Evolutionary conservation across 1,140 invertebrate genomes (phyloP), one percentile per base, ranked within the genome.

Genomic region (Gryllus bimaculatus): DNA sequence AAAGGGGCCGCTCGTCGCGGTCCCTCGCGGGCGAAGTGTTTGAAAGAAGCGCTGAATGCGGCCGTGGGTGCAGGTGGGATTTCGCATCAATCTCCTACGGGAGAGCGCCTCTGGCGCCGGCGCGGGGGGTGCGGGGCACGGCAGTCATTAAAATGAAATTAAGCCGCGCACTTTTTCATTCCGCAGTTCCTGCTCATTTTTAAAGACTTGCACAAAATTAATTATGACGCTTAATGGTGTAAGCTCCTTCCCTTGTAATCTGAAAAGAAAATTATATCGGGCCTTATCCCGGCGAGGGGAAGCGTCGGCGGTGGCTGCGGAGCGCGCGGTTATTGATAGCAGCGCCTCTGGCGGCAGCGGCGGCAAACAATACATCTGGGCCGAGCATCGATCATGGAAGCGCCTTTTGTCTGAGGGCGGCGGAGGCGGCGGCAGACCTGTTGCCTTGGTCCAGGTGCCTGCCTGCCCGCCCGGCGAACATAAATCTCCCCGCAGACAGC

Each of bases 61-160:
- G 2, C 54, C 10, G 10, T 10, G 18, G 54, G 54, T 10, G 54
- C 54, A 66, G 54, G 54, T 66, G 54, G 54, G 18, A 18, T 18
- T 66, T 66, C 54, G 54, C 54, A 66, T 66, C 54, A 66, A 66
- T 66, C 54, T 66, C 54, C 54, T 66, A 66, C 54, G 54, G 54
- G 54, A 7, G 18, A 66, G 18, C 10, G 18, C 54, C 10, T 10
- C 54, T 10, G 10, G 18, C 10, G 2, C 0, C 18, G 54, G 54
- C 54, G 2, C 54, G 26, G 54, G 49, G 49, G 54, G 54, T 66
- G 54, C 10, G 10, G 54, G 54, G 54, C 18, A 66, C 54, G 54
- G 54, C 54, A 66, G 54, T 66, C 54, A 66, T 66, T 66, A 66
- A 66, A 66, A 66, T 66, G 54, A 66, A 66, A 66, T 66, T 66